Evolutionary conservation across 2,113 vertebrate genomes (phyloP).

Genomic region (Megaceryle maxima): DNA sequence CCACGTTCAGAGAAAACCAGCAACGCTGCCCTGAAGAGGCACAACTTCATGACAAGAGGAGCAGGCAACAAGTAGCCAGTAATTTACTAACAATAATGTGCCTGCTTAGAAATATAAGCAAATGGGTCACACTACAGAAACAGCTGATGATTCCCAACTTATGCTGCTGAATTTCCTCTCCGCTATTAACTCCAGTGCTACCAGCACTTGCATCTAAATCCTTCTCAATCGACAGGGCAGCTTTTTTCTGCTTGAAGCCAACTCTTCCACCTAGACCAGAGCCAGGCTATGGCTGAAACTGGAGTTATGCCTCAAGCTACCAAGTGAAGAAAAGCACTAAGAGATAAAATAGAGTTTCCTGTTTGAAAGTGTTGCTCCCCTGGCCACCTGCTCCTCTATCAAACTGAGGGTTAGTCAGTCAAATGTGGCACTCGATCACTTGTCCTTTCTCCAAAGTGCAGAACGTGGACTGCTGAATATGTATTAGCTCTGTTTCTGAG

Average conservation of each 20-base stretch:
- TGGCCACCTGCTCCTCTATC: constrained; percentile 48
- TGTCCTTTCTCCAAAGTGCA: constrained; percentile 42
- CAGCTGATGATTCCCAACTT: not conserved
- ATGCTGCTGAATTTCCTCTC: not conserved
- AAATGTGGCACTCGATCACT: not conserved
- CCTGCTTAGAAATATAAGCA: not conserved
- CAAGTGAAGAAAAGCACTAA: not conserved
- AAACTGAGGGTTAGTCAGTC: constrained; percentile 5
- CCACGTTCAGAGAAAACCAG: not conserved
- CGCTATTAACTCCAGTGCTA: not conserved
- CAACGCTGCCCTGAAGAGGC: not conserved
- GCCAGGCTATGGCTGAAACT: not conserved
- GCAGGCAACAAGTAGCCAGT: not conserved
- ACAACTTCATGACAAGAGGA: not conserved
- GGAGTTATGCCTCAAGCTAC: not conserved
- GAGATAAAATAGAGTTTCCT: constrained; percentile 15
- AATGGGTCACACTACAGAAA: not conserved
- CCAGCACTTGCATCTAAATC: not conserved
- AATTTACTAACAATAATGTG: not conserved
- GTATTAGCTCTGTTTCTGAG: constrained; percentile 62
- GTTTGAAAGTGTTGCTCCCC: constrained; percentile 13
- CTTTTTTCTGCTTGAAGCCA: not conserved
- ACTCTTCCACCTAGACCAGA: not conserved
- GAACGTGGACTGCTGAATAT: constrained; percentile 34
- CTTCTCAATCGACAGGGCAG: not conserved